These are phyloP conservation scores for Gorsachius goisagi DNA, from an alignment of 2,113 vertebrate genomes.

Conservation along the genomic window DNA sequence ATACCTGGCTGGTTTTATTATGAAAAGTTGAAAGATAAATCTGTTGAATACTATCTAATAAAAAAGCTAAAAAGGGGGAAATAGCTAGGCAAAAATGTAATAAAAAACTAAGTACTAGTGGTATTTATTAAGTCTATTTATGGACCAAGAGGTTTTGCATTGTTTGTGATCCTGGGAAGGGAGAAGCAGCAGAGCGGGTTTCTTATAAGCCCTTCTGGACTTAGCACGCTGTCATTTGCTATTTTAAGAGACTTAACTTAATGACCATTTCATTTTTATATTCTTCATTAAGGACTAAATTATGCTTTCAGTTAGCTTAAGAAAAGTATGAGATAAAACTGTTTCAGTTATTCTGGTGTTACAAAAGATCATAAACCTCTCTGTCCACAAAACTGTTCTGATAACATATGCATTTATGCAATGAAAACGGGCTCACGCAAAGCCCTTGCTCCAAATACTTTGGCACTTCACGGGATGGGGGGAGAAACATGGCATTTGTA, in stretches of 20 bases:
- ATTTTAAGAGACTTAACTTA: not conserved
- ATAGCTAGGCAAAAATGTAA: not conserved
- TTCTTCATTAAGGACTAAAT: not conserved
- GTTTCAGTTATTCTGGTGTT: not conserved
- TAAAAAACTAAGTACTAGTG: not conserved
- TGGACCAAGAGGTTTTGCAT: not conserved
- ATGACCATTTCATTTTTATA: not conserved
- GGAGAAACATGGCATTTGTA: not conserved
- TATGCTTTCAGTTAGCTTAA: not conserved
- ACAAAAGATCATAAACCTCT: not conserved
- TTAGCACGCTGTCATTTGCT: not conserved
- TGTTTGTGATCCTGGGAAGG: not conserved
- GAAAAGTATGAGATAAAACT: not conserved
- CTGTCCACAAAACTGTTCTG: not conserved
- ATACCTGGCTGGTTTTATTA: not conserved
- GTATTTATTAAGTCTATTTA: not conserved
- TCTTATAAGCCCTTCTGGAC: not conserved
- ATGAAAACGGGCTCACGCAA: not conserved
- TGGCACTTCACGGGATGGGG: not conserved
- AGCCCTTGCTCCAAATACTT: not conserved
- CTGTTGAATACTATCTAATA: not conserved
- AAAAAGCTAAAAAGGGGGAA: not conserved
- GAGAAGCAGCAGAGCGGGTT: not conserved
- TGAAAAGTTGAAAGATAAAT: not conserved
- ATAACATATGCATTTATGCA: fast-evolving